These are phyloP conservation scores for Drosophila anomelani DNA, from an alignment of 2,888 invertebrate genomes.

Conservation along the genomic window DNA sequence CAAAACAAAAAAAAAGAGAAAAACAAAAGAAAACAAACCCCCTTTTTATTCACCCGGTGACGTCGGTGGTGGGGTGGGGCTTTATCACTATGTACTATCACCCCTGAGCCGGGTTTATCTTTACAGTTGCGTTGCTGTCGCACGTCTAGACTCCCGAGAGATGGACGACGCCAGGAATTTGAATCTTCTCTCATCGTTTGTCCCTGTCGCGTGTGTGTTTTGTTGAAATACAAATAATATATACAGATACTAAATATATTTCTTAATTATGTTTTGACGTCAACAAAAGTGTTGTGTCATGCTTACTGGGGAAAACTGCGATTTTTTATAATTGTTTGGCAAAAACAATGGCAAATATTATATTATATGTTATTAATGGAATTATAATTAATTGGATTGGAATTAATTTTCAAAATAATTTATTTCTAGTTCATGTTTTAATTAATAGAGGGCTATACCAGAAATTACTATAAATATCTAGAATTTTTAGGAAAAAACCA, in stretches of 20 bases:
- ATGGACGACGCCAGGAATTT: slow-evolving; percentile 1
- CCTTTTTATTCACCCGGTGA: not conserved
- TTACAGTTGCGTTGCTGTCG: slow-evolving; percentile 14
- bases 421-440: too few species aligned
- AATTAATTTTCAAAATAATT: too few species aligned
- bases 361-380: not conserved
- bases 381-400: not conserved
- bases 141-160: slow-evolving; percentile 8
- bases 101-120: not conserved
- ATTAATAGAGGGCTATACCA: too few species aligned
- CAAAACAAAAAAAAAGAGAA: not conserved
- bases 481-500: too few species aligned
- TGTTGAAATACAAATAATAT: not conserved
- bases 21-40: not conserved
- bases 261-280: slow-evolving; percentile 29
- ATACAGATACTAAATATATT: slow-evolving; percentile 7
- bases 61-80: not conserved
- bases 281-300: slow-evolving; percentile 16
- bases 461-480: too few species aligned
- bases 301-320: slow-evolving; percentile 8
- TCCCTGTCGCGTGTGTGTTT: slow-evolving; percentile 13
- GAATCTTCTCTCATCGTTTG: not conserved
- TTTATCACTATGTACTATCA: not conserved
- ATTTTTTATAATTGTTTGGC: not conserved
- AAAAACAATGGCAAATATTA: not conserved